Percentiles rank a stretch among this genome's conserved stretches.
Evolutionary conservation across 1,140 invertebrate genomes (phyloP).

Genomic region (Delia radicum): DNA sequence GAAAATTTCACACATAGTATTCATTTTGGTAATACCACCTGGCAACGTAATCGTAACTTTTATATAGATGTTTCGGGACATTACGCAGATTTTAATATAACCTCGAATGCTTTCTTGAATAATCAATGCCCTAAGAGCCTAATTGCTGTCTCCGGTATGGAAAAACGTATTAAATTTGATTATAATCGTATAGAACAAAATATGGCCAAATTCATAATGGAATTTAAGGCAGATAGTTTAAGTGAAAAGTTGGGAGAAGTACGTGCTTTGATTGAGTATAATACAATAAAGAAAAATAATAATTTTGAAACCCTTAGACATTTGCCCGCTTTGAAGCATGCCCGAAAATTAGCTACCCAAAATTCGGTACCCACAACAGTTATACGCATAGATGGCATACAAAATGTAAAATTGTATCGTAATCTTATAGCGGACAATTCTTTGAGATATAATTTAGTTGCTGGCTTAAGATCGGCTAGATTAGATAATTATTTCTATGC

Average conservation of each 20-base stretch:
- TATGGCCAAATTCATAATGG: slow-evolving; percentile 79
- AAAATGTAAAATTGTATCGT: slow-evolving; percentile 86
- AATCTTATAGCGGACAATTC: slow-evolving; percentile 90
- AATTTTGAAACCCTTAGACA: slow-evolving; percentile 30
- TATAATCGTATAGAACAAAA: slow-evolving; percentile 79
- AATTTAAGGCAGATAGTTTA: slow-evolving; percentile 88
- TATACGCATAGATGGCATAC: slow-evolving; percentile 90
- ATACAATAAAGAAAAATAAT: slow-evolving; percentile 77
- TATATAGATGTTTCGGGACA: slow-evolving; percentile 85
- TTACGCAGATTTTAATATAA: slow-evolving; percentile 82
- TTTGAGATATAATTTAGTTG: slow-evolving; percentile 88
- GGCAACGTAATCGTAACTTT: slow-evolving; percentile 84
- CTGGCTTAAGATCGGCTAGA: slow-evolving; percentile 85
- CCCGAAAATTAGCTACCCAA: slow-evolving; percentile 18
- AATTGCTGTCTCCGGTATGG: slow-evolving; percentile 90
- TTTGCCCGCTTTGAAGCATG: neutral
- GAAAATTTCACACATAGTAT: slow-evolving; percentile 92
- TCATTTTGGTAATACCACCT: slow-evolving; percentile 82
- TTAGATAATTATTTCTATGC: slow-evolving; percentile 87
- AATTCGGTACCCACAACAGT: slow-evolving; percentile 72
- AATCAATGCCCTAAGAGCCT: slow-evolving; percentile 84
- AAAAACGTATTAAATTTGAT: slow-evolving; percentile 88
- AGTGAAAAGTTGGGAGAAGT: slow-evolving; percentile 88
- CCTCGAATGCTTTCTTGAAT: slow-evolving; percentile 79
- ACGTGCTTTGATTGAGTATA: slow-evolving; percentile 75